phyloP scores from a whole-genome alignment of 2,797 vertebrate species.

The Amblyopsis hoosieri region DNA sequence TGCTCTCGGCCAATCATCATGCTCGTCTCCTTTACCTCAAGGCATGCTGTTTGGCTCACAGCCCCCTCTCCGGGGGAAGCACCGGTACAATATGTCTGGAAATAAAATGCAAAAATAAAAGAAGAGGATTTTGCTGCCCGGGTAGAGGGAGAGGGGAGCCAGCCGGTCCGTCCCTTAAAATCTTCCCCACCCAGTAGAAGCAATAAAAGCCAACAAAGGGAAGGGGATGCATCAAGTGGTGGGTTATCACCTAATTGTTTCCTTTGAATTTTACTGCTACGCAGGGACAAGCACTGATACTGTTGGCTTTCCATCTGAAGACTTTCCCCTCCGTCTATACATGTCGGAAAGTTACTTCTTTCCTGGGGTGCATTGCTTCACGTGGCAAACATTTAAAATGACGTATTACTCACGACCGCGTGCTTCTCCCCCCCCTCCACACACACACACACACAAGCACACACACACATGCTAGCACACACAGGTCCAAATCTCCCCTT shows the following conservation, averaged over 20 bases:
- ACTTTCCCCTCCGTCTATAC: conserved; percentile 35
- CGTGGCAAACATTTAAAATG: conserved; percentile 13
- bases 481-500: conserved; percentile 36
- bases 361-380: conserved; percentile 44
- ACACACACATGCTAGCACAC: conserved; percentile 16
- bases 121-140: conserved; percentile 41
- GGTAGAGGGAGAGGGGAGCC: conserved; percentile 25
- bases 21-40: conserved; percentile 78
- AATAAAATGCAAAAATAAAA: conserved; percentile 35
- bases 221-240: conserved; percentile 48
- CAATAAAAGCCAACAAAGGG: conserved; percentile 60
- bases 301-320: conserved; percentile 49
- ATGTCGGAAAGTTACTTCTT: conserved; percentile 44
- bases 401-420: background rate
- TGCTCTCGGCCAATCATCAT: conserved; percentile 73
- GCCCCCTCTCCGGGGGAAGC: conserved; percentile 52
- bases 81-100: conserved; percentile 57
- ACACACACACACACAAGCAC: conserved; percentile 2
- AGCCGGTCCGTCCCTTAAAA: background rate
- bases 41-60: conserved; percentile 83
- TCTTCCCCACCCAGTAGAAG: conserved; percentile 31
- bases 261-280: conserved; percentile 58
- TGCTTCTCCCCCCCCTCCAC: too few species aligned
- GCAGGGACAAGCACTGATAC: conserved; percentile 43
- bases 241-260: conserved; percentile 62